Conservation (phyloP, 2,113 vertebrate species). For the Odontophorus gujanensis region DNA sequence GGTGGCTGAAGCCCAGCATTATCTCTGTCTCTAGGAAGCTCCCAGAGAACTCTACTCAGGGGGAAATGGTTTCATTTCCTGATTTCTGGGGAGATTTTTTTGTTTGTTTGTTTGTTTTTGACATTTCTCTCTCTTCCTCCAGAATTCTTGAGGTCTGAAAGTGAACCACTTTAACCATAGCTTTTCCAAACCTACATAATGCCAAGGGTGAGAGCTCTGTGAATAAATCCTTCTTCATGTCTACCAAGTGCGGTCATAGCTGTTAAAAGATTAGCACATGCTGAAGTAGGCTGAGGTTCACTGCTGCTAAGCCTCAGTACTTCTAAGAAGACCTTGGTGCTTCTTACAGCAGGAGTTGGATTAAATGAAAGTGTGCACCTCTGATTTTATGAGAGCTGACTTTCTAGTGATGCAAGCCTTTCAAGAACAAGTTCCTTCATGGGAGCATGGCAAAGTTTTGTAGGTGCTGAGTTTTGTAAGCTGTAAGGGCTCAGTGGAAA, state of each 20-base stretch:
- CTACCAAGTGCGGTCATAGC: neutral
- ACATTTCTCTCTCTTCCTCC: neutral
- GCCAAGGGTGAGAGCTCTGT: neutral
- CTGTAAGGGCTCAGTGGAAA: neutral
- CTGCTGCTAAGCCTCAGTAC: accelerated
- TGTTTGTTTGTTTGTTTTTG: no score
- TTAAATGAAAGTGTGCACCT: neutral
- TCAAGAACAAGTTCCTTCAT: neutral
- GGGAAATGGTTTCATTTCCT: neutral
- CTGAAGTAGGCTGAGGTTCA: neutral
- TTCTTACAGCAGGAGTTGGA: neutral
- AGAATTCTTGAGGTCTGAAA: neutral
- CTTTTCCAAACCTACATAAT: neutral
- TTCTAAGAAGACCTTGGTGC: neutral
- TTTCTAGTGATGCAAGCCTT: neutral
- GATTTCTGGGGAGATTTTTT: accelerated
- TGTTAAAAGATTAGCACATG: neutral
- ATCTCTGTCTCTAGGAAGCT: neutral
- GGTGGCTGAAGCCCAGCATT: neutral
- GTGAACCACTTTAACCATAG: neutral
- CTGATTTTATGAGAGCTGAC: neutral
- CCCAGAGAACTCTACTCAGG: neutral
- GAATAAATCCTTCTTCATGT: neutral
- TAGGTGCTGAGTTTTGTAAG: neutral
- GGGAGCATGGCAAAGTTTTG: neutral